Evolutionary conservation across 2,888 invertebrate species (phyloP).

Genomic region (Athripsodes cinereus): DNA sequence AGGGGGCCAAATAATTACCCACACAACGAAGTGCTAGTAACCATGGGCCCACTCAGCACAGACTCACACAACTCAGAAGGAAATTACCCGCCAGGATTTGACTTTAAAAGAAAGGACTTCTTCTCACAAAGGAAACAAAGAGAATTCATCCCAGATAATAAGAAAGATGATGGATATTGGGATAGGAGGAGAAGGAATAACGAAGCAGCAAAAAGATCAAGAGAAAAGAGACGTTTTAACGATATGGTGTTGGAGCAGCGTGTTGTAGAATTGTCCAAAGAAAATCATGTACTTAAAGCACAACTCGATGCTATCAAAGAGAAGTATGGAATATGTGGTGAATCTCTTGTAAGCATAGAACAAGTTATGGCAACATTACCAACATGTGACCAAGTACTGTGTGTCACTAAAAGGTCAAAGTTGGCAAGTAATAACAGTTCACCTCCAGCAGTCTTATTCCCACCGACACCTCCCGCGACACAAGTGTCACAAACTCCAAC

Average conservation of each 20-base stretch:
- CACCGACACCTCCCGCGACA: slow-evolving; percentile 48
- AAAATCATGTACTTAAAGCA: slow-evolving; percentile 89
- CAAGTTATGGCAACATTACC: slow-evolving; percentile 83
- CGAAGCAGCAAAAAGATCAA: slow-evolving; percentile 92
- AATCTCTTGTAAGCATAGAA: slow-evolving; percentile 79
- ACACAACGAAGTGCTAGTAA: slow-evolving; percentile 23
- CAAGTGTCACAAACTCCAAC: slow-evolving; percentile 40
- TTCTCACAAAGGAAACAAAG: slow-evolving; percentile 89
- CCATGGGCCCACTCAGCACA: slow-evolving; percentile 31
- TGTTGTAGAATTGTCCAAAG: slow-evolving; percentile 89
- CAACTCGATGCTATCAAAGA: slow-evolving; percentile 90
- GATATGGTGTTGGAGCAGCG: slow-evolving; percentile 95
- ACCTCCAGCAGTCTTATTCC: slow-evolving; percentile 50
- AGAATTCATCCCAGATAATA: slow-evolving; percentile 94
- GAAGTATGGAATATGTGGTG: slow-evolving; percentile 86
- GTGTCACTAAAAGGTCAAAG: slow-evolving; percentile 68
- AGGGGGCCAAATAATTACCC: slow-evolving; percentile 36
- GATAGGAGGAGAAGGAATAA: slow-evolving; percentile 93
- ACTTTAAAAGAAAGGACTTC: slow-evolving; percentile 70
- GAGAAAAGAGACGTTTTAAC: slow-evolving; percentile 94
- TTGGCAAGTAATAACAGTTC: slow-evolving; percentile 31
- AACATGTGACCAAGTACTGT: slow-evolving; percentile 77
- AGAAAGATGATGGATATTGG: slow-evolving; percentile 97
- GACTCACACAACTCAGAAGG: slow-evolving; percentile 31
- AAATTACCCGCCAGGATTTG: slow-evolving; percentile 39